Conservation (phyloP, 2,113 vertebrate species). For the Callospermophilus lateralis region DNA sequence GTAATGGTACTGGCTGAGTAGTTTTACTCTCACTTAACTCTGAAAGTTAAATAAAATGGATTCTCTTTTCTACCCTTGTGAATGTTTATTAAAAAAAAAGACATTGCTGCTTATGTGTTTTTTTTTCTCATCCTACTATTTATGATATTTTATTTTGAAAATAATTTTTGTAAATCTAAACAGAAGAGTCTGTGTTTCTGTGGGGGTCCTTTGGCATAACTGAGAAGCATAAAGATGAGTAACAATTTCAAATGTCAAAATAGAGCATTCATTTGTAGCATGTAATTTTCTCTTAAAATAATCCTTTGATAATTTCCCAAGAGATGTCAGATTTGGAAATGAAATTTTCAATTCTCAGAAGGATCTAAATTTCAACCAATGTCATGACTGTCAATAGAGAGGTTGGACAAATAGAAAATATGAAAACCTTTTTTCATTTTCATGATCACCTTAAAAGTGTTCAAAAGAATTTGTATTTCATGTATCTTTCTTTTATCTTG, state of each 20-base stretch:
- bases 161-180: neutral
- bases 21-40: neutral
- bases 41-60: neutral
- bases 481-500: neutral
- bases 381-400: neutral
- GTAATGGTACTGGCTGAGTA: neutral
- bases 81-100: slow-evolving; percentile 1
- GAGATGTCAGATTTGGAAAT: slow-evolving; percentile 51
- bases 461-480: neutral
- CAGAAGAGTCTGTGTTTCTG: slow-evolving; percentile 1
- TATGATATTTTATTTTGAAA: slow-evolving; percentile 36
- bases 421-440: slow-evolving; percentile 54
- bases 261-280: slow-evolving; percentile 19
- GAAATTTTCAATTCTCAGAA: slow-evolving; percentile 37
- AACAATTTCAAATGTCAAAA: slow-evolving; percentile 61
- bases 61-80: neutral
- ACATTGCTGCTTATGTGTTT: neutral
- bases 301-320: slow-evolving; percentile 67
- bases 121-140: neutral
- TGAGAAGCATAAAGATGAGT: slow-evolving; percentile 38
- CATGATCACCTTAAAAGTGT: neutral
- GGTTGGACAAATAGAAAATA: neutral
- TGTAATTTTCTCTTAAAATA: slow-evolving; percentile 39
- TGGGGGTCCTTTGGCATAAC: neutral
- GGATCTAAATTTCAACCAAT: slow-evolving; percentile 37